Base-by-base conservation (phyloP, 2,797 vertebrate genomes). In the Gymnoscopelus braueri region DNA sequence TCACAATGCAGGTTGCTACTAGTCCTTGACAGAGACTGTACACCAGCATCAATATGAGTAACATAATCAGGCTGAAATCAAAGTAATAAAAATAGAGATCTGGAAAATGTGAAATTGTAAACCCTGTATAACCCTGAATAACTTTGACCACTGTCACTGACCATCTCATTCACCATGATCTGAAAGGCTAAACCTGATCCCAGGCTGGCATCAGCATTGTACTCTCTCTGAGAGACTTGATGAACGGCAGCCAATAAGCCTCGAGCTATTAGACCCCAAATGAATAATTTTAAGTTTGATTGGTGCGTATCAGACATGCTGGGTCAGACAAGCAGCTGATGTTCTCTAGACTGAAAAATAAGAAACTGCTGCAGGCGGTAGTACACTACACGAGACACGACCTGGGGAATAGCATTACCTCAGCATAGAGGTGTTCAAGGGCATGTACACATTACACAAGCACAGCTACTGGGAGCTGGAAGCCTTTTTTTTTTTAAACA, bases 401-500 rank as follows among this genome's bases (percentile, higher is more conserved):
- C 73, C 51, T 65, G 47, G 51, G 23, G 71, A 68, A 67, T 72
- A 23, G 13, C 55, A 77, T 84, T 60, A 82, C 73, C 80, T 85
- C 76, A 85, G 64, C 67, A 54, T 14, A 47, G 60, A 80, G 69
- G 62, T 83, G 66, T 78, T 74, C 56, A 51, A 66, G 55, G 57
- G 56, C 65, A 63, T 72, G 64, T 60, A 51, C 72, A 60, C 19
- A 59, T 61, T 60, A 51, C 72, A 60, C 19, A 59, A 67, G 59
- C 35, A 65, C 39, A 64, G 65, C 60, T 67, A 65, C 52, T 50
- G 49, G 67, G 64, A 53, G 55, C 39, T 26, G 29, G 51, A 67
- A 83, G 78, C 75, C 69, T 84, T 74, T 80, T 83, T 86, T 72
- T n/a, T n/a, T n/a, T n/a, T n/a, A n/a, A 26, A 69, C 56, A 63